Evolutionary conservation across 2,888 invertebrate genomes (phyloP).

Genomic region (Silvanus unidentatus): DNA sequence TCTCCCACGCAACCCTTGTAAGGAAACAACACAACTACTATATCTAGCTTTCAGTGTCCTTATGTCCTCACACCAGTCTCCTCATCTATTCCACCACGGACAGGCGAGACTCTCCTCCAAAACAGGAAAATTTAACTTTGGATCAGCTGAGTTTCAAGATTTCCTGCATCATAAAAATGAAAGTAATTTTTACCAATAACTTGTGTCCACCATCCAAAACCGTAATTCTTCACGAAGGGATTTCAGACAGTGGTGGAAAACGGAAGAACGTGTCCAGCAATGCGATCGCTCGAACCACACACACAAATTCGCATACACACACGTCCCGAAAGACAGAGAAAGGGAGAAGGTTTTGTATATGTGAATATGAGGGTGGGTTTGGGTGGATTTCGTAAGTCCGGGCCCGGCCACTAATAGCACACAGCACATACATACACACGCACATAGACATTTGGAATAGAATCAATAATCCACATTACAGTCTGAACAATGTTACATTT

Average conservation of each 20-base stretch:
- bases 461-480: constrained; percentile 31
- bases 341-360: background rate
- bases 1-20: constrained; percentile 44
- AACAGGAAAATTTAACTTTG: background rate
- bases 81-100: constrained; percentile 14
- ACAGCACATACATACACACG: constrained; percentile 14
- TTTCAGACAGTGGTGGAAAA: too few species aligned
- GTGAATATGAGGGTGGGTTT: background rate
- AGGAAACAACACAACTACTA: constrained; percentile 44
- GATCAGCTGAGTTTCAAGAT: too few species aligned
- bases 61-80: constrained; percentile 12
- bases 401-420: constrained; percentile 11
- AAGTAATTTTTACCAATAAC: too few species aligned
- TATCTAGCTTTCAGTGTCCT: constrained; percentile 38
- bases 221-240: too few species aligned
- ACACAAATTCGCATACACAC: too few species aligned
- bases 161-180: too few species aligned
- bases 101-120: background rate
- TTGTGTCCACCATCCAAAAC: too few species aligned
- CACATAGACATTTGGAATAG: constrained; percentile 30
- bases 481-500: constrained; percentile 29
- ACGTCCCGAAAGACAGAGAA: too few species aligned
- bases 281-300: too few species aligned
- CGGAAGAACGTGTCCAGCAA: too few species aligned
- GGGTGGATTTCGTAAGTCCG: constrained; percentile 2